Evolutionary conservation across 2,797 vertebrate species (phyloP), one percentile per base, ranked within the genome.

Genomic region (Phylloscopus collybita): DNA sequence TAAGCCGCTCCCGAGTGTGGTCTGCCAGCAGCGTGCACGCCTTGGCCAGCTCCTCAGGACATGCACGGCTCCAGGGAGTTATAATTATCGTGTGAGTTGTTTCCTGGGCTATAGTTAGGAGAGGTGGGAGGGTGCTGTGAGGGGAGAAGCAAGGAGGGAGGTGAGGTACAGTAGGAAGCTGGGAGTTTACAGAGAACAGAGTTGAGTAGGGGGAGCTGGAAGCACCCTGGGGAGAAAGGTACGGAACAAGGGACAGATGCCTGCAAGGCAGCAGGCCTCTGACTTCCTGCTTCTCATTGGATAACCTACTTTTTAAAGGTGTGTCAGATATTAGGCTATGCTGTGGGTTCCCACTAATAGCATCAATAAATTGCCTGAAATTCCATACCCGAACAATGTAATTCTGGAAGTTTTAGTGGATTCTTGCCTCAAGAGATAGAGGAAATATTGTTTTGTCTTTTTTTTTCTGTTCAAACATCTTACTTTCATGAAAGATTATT

Each of bases 1-100:
- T 25, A 5, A 74, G 76, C 69, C 0, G 0, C n/a, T 92, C 29
- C 47, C 0, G 0, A 61, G 69, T 1, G 1, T 8, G 71, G 45
- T 73, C 32, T 82, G 71, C 81, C 89, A 64, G 65, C 87, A 69
- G 1, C 13, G 1, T 51, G 80, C 36, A 4, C 44, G 1, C 72
- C 93, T 81, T 86, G 92, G 82, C 88, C 38, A 20, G 30, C 70
- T 53, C 92, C 74, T 75, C 40, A 16, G 90, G 76, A 72, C 75
- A 45, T 2, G 4, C 49, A 25, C 0, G 2, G 81, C 81, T 76
- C 20, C 11, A 57, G 53, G 9, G 34, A 79, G 90, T 80, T 94
- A 73, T 88, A 76, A 93, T 94, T 88, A 73, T 81, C 34, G 0
- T 30, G 16, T 15, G 80, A 76, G 70, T 38, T 86, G 27, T 80